Conservation (phyloP, 2,888 invertebrate species). For the Cetonia aurata region DNA sequence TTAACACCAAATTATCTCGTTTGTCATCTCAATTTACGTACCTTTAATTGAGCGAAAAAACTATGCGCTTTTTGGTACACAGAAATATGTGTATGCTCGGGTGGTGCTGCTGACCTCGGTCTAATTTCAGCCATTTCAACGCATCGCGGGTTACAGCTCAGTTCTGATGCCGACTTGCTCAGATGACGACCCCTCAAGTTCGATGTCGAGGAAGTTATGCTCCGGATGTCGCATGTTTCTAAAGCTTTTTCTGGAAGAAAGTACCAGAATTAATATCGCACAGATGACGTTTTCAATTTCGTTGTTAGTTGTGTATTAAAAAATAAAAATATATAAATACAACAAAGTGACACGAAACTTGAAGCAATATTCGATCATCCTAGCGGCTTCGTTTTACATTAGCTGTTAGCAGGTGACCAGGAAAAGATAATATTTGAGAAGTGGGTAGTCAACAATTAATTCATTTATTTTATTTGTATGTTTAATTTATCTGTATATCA, state of each 20-base stretch:
- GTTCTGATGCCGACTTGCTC: slow-evolving; percentile 86
- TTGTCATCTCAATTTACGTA: slow-evolving; percentile 58
- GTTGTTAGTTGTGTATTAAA: not conserved
- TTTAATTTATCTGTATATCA: no score
- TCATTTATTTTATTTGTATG: no score
- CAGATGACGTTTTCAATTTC: not conserved
- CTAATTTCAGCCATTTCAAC: slow-evolving; percentile 66
- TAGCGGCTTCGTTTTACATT: no score
- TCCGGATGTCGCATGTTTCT: slow-evolving; percentile 63
- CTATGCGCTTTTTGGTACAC: slow-evolving; percentile 86
- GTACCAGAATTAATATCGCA: not conserved
- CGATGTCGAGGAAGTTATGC: slow-evolving; percentile 56
- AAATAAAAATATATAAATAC: not conserved
- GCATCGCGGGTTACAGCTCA: slow-evolving; percentile 72
- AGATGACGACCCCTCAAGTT: slow-evolving; percentile 73
- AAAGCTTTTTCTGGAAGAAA: slow-evolving; percentile 62
- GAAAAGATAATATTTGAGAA: no score
- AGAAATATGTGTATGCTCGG: slow-evolving; percentile 72
- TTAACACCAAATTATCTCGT: not conserved
- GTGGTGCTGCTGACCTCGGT: slow-evolving; percentile 69
- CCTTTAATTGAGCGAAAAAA: slow-evolving; percentile 85
- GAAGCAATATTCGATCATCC: no score
- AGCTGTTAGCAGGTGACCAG: no score
- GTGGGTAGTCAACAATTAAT: no score
- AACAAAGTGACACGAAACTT: not conserved